Evolutionary conservation across 2,113 vertebrate genomes (phyloP).

Genomic region (Lagopus leucura): DNA sequence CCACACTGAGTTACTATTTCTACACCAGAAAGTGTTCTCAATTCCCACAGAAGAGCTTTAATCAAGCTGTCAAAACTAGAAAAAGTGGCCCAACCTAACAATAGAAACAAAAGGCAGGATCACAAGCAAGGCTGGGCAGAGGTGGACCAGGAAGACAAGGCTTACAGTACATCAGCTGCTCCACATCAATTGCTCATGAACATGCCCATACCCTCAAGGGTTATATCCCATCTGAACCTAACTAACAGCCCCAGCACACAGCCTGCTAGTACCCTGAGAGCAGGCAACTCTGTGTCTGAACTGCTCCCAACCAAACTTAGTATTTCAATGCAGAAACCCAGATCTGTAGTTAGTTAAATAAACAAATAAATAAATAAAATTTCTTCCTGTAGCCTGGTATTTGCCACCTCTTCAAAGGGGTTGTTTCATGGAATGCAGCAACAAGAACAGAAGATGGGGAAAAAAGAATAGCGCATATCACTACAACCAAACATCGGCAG

Average conservation of each 20-base stretch:
- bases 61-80: neutral
- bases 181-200: neutral
- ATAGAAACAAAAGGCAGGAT: neutral
- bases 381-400: neutral
- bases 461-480: neutral
- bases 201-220: neutral
- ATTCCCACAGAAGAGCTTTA: neutral
- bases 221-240: neutral
- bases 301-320: neutral
- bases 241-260: neutral
- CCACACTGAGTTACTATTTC: neutral
- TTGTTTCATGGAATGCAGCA: neutral
- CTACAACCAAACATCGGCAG: neutral
- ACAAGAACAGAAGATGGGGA: neutral
- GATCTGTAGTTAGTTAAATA: neutral
- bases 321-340: neutral
- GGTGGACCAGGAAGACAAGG: neutral
- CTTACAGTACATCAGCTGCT: rapidly evolving
- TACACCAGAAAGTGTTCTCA: neutral
- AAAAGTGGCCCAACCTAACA: neutral
- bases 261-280: neutral
- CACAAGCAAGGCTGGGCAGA: neutral
- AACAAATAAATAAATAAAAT: neutral
- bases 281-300: neutral
- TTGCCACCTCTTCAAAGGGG: neutral